These are phyloP conservation scores for Euwallacea similis DNA, from an alignment of 1,140 invertebrate genomes.

Conservation along the genomic window DNA sequence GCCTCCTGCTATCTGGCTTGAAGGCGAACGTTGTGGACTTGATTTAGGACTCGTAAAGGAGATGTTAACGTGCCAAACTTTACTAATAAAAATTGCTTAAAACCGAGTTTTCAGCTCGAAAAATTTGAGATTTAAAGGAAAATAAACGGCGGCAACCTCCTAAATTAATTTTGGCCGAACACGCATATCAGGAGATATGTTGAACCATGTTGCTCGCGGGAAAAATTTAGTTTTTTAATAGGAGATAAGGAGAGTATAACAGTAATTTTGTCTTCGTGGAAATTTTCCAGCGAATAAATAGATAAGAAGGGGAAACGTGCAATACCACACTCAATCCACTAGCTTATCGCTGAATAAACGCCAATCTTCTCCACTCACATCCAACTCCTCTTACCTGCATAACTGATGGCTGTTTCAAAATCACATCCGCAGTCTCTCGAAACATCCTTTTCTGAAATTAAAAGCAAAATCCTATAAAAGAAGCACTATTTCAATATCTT, in stretches of 20 bases:
- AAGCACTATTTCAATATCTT: background rate
- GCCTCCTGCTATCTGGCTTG: too few relatives aligned
- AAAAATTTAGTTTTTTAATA: background rate
- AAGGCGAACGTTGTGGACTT: too few relatives aligned
- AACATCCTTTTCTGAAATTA: background rate
- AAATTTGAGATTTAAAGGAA: background rate
- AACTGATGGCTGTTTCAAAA: conserved; percentile 61
- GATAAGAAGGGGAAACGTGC: too few relatives aligned
- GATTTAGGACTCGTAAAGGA: too few relatives aligned
- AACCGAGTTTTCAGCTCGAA: background rate
- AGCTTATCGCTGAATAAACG: too few relatives aligned
- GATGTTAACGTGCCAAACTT: background rate
- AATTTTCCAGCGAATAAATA: too few relatives aligned
- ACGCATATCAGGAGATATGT: too few relatives aligned
- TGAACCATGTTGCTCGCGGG: background rate
- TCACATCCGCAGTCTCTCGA: conserved; percentile 39
- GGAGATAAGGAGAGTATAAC: background rate
- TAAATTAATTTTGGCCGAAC: background rate
- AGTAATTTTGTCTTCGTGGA: background rate
- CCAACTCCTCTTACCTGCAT: conserved; percentile 54
- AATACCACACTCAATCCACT: too few relatives aligned
- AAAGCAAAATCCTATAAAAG: conserved; percentile 2
- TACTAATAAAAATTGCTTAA: conserved; percentile 14
- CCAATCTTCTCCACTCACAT: background rate
- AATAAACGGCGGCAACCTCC: background rate